A percentile compares a stretch with the other conserved stretches of the same genome.
phyloP scores from a whole-genome alignment of 2,888 invertebrate genomes.

The Branchipolynoe longqiensis region DNA sequence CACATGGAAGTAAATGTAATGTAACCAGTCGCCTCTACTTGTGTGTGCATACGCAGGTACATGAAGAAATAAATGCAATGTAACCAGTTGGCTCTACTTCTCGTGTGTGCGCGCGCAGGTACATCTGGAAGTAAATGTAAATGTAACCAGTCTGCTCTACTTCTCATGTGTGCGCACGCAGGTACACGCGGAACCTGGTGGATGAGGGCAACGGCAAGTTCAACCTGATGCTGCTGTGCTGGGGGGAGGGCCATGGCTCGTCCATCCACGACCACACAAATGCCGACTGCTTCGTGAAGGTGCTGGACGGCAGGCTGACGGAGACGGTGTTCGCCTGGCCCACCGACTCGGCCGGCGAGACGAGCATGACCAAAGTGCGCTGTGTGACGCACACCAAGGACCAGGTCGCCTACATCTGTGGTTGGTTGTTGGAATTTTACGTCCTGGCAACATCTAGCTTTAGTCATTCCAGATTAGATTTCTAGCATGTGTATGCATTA shows the following conservation, averaged over 20 bases:
- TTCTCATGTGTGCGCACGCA: slow-evolving; percentile 80
- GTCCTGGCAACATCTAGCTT: no score
- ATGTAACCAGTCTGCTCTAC: no score
- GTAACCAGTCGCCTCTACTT: no score
- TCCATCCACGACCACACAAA: slow-evolving; percentile 96
- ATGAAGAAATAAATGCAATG: no score
- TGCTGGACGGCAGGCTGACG: slow-evolving; percentile 89
- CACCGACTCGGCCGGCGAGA: slow-evolving; percentile 72
- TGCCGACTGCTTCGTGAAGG: slow-evolving; percentile 98
- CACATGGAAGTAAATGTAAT: no score
- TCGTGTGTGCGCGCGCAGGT: no score
- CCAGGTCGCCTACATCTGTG: slow-evolving; percentile 96
- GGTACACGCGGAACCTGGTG: slow-evolving; percentile 97
- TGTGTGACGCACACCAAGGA: slow-evolving; percentile 87
- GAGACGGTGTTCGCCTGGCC: slow-evolving; percentile 95
- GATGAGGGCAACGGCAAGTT: slow-evolving; percentile 98
- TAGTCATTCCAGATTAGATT: no score
- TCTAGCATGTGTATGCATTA: no score
- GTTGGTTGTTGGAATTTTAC: no score
- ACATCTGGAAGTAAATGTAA: no score
- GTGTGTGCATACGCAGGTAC: no score
- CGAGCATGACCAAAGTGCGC: slow-evolving; percentile 86
- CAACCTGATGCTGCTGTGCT: slow-evolving; percentile 98
- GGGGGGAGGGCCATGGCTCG: slow-evolving; percentile 97
- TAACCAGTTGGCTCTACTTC: no score